These are phyloP conservation scores for Sitta europaea DNA, from an alignment of 2,113 vertebrate species.

Conservation along the genomic window DNA sequence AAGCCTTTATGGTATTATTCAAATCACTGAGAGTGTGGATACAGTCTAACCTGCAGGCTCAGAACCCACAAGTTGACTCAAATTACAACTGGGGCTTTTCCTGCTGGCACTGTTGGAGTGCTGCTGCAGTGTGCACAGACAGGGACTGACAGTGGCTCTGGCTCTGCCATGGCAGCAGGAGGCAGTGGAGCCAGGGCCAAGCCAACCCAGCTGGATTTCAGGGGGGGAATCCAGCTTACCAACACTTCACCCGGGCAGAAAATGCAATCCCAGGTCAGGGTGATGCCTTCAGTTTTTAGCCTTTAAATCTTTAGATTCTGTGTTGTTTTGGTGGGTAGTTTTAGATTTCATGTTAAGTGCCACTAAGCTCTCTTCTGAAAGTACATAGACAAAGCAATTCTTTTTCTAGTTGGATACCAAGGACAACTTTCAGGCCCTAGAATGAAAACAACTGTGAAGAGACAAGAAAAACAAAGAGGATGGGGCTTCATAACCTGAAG, in stretches of 20 bases:
- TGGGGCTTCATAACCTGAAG: no score
- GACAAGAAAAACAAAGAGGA: no score
- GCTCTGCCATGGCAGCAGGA: background rate
- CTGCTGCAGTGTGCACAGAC: background rate
- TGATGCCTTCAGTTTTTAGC: no score
- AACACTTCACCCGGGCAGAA: accelerated
- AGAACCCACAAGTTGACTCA: background rate
- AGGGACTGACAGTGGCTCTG: background rate
- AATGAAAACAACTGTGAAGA: no score
- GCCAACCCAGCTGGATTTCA: background rate
- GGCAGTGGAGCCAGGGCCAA: background rate
- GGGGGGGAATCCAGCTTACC: background rate
- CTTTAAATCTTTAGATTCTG: no score
- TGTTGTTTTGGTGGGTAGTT: no score
- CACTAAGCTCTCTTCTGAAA: no score
- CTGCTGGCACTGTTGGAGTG: background rate
- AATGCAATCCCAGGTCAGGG: background rate
- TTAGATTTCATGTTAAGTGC: no score
- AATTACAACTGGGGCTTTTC: background rate
- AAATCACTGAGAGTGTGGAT: background rate
- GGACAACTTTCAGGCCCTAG: no score
- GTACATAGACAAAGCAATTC: no score
- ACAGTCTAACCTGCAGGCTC: background rate
- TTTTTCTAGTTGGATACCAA: no score
- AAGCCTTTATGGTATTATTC: background rate